Base-by-base conservation (phyloP, 2,888 invertebrate species). In the Bibio marci region DNA sequence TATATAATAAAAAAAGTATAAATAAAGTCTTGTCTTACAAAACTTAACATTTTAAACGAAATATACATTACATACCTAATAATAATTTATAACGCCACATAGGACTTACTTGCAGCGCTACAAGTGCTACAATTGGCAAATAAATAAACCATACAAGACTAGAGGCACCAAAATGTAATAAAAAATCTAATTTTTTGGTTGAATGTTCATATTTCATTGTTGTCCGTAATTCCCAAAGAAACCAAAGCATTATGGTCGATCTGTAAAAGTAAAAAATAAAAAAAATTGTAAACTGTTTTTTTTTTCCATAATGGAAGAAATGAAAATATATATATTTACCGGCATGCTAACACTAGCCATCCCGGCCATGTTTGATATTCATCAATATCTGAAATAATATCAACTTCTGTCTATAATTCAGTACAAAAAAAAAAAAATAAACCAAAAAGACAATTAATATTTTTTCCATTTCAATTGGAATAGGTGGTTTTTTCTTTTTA, bases 321-420 rank as follows among this genome's bases (percentile, higher is more conserved):
- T 25, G 30, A 33, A 6, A 27, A 12, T n/a, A n/a, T n/a, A n/a
- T n/a, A n/a, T 17, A 40, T 41, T 37, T 44, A 63, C 63, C 63
- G 66, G 47, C 95, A 76, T 22, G 81, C 75, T 1, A 97, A 71
- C 44, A 94, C 88, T 45, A 94, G 70, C 81, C 91, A 91, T 5
- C 95, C 95, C 0, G 95, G 94, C 88, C 91, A 91, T 0, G 94
- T 92, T 63, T 94, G 91, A 64, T 92, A 97, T 56, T 95, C 91
- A 55, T 94, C 94, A 39, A 90, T 83, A 57, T 95, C 94, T 57
- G 91, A 90, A 49, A 94, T 83, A 37, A 90, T 86, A 58, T 95
- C 91, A 30, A 95, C 85, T 65, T 92, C 94, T 43, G 87, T 88
- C 92, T 94, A 59, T 41, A 67, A 63, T n/a, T 38, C 43, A 43